Evolutionary conservation across 1,140 invertebrate species (phyloP).

Genomic region (Magallana gigas): DNA sequence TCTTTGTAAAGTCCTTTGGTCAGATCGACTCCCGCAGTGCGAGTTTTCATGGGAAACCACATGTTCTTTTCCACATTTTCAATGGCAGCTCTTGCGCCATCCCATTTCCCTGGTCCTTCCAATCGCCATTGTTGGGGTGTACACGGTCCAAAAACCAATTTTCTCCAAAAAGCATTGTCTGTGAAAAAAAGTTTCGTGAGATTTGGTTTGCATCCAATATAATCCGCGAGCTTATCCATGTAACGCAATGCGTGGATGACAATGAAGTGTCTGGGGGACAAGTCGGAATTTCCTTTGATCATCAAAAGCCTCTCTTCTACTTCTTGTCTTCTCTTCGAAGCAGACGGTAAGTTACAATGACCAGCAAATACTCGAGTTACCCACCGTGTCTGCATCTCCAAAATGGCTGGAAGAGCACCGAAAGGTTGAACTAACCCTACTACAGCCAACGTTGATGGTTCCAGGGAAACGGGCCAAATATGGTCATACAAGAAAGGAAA

Average conservation of each 20-base stretch:
- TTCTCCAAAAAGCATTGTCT: constrained; percentile 57
- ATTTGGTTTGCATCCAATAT: constrained; percentile 61
- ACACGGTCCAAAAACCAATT: constrained; percentile 73
- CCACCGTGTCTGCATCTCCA: constrained; percentile 81
- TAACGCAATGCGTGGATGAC: constrained; percentile 62
- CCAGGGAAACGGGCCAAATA: constrained; percentile 77
- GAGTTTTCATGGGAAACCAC: constrained; percentile 60
- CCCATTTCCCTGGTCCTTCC: constrained; percentile 77
- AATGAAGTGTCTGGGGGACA: constrained; percentile 59
- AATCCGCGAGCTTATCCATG: constrained; percentile 55
- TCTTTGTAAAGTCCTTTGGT: constrained; percentile 62
- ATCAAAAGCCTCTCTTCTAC: constrained; percentile 59
- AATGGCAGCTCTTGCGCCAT: constrained; percentile 77
- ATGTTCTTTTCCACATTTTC: constrained; percentile 55
- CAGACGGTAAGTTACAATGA: constrained; percentile 50
- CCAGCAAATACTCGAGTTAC: constrained; percentile 62
- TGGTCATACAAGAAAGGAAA: constrained; percentile 80
- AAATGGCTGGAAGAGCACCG: constrained; percentile 80
- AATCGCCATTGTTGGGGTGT: constrained; percentile 80
- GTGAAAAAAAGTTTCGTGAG: constrained; percentile 57
- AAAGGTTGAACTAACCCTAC: constrained; percentile 81
- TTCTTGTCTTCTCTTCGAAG: constrained; percentile 10
- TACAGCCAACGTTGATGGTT: constrained; percentile 77
- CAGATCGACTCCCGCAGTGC: constrained; percentile 54
- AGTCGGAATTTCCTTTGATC: constrained; percentile 55